These are phyloP conservation scores for Lissocephala sabroskyi DNA, from an alignment of 2,888 invertebrate genomes.

Conservation along the genomic window DNA sequence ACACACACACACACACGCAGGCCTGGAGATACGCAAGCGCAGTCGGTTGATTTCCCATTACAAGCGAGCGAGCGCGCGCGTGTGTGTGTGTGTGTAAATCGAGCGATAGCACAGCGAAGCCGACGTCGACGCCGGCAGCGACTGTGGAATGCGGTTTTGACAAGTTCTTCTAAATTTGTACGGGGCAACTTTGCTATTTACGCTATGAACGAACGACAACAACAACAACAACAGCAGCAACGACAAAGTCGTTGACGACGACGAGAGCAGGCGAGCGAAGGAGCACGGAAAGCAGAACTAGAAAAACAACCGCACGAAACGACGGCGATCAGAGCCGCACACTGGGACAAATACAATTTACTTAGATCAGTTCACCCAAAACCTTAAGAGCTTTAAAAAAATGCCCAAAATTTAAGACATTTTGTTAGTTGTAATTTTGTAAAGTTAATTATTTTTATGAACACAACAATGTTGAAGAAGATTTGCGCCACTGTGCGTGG, in stretches of 20 bases:
- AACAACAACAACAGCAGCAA: constrained; percentile 26
- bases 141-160: constrained; percentile 70
- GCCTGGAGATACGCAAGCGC: too few species aligned
- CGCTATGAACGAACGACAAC: constrained; percentile 67
- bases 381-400: too few species aligned
- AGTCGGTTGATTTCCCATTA: too few species aligned
- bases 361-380: too few species aligned
- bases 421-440: too few species aligned
- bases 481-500: too few species aligned
- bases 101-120: constrained; percentile 35
- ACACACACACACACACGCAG: constrained; percentile 14
- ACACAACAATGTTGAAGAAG: too few species aligned
- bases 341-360: neutral
- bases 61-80: too few species aligned
- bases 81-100: too few species aligned
- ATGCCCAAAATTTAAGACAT: too few species aligned
- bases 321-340: neutral
- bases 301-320: constrained; percentile 27
- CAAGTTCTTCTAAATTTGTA: constrained; percentile 71
- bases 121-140: constrained; percentile 27
- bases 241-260: constrained; percentile 13
- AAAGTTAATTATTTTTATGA: too few species aligned
- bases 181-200: constrained; percentile 68
- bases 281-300: constrained; percentile 63
- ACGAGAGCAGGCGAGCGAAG: constrained; percentile 39